These are phyloP conservation scores for Temnothorax rugatulus DNA, from an alignment of 2,888 invertebrate species.

Conservation along the genomic window DNA sequence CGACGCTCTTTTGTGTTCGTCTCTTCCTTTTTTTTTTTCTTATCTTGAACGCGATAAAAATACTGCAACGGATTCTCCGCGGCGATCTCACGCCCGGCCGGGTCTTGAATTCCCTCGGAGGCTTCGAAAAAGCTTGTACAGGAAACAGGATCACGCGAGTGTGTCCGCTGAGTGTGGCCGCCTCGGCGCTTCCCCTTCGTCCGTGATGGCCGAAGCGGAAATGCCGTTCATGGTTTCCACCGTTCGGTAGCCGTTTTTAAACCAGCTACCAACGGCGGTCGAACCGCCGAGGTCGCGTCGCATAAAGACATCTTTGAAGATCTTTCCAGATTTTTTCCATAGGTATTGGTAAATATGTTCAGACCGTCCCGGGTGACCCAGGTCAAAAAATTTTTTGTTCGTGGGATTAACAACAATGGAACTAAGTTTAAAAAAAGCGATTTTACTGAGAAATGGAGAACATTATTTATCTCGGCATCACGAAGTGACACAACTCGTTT, in stretches of 20 bases:
- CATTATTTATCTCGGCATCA: not conserved
- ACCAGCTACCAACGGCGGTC: too few relatives aligned
- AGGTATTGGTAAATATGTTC: not conserved
- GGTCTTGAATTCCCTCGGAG: slow-evolving; percentile 23
- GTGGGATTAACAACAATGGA: not conserved
- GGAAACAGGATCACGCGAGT: slow-evolving; percentile 50
- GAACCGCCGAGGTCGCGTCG: slow-evolving; percentile 2
- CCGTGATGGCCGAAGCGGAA: slow-evolving; percentile 42
- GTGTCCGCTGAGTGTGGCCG: slow-evolving; percentile 12
- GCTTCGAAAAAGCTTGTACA: slow-evolving; percentile 41
- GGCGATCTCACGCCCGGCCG: slow-evolving; percentile 42
- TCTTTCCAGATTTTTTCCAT: not conserved
- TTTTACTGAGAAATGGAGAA: not conserved
- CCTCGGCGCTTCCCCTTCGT: slow-evolving; percentile 22
- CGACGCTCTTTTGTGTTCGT: not conserved
- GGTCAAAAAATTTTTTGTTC: not conserved
- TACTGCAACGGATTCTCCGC: slow-evolving; percentile 12
- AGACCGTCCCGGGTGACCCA: not conserved
- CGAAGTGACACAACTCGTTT: not conserved
- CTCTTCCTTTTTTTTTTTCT: not conserved
- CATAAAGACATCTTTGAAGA: not conserved
- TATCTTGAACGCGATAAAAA: not conserved
- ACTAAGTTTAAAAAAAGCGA: not conserved
- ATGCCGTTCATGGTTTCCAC: slow-evolving; percentile 40
- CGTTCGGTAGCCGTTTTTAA: slow-evolving; percentile 42